Evolutionary conservation across 2,888 invertebrate genomes (phyloP), one percentile per base, ranked within the genome.

Genomic region (Villa cingulata): DNA sequence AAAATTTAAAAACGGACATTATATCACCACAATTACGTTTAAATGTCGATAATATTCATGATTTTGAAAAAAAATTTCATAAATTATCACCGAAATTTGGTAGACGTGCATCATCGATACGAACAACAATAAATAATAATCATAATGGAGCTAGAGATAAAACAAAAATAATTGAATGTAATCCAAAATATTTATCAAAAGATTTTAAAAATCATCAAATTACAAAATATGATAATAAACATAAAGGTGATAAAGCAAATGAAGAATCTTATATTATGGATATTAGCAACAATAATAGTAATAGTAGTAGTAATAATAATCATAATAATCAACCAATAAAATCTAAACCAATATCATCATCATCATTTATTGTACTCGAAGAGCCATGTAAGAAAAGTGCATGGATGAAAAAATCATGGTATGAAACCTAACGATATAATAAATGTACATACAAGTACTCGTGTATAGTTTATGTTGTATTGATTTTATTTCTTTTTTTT

Each of bases 401-500:
- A 45, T 67, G 66, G 67, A 66, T 66, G 65, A 63, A 67, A 45
- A 64, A 65, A 48, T 61, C 62, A 17, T 66, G 67, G 67, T 67
- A 66, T 52, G 65, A 65, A 46, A 59, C 62, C 23, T 23, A 23
- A 7, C 23, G 7, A n/a, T n/a, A n/a, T n/a, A n/a, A n/a, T n/a
- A n/a, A n/a, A n/a, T n/a, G n/a, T n/a, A n/a, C n/a, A n/a, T n/a
- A n/a, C n/a, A n/a, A n/a, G n/a, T n/a, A n/a, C n/a, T n/a, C n/a
- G n/a, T n/a, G n/a, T n/a, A n/a, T n/a, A n/a, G n/a, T n/a, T n/a
- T n/a, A n/a, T n/a, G n/a, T n/a, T n/a, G n/a, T n/a, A n/a, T n/a
- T n/a, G n/a, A n/a, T n/a, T n/a, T n/a, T n/a, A n/a, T n/a, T n/a
- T n/a, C n/a, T n/a, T n/a, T n/a, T n/a, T n/a, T n/a, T n/a, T n/a